Evolutionary conservation across 2,888 invertebrate species (phyloP), one percentile per base, ranked within the genome.

Genomic region (Thysanoteuthis rhombus): DNA sequence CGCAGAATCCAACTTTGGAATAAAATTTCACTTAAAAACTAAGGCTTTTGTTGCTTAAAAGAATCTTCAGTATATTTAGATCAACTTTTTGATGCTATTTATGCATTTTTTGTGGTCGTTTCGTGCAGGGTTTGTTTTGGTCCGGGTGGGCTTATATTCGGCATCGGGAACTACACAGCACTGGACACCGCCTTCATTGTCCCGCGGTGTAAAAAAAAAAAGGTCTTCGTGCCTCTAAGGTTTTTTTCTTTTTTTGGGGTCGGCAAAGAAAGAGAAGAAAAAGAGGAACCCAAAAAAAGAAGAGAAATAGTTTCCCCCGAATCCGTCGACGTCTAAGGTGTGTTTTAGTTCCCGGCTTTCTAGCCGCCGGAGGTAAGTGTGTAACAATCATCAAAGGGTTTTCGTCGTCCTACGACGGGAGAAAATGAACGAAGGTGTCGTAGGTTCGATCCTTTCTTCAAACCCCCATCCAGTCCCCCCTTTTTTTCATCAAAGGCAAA

Each of bases 131-230:
- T 75, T 75, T 4, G n/a, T 75, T 75, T 75, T 75, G 36, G 75
- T 36, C 75, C 75, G 75, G 75, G 75, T 19, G n/a, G 45, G 39
- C n/a, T 42, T 36, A 2, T 91, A 45, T 92, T 45, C 45, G 19
- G 28, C 10, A 92, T 32, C 19, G 28, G 92, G 92, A 38, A 92
- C 92, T 10, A 42, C 42, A n/a, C 42, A 42, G n/a, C 36, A 45
- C 45, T 45, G 45, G 25, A 92, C 92, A 92, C 92, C 92, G 92
- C 92, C 92, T 92, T 92, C 92, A 92, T 92, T 92, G 92, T 92
- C 92, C 92, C 92, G 92, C 92, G 92, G 92, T 92, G 42, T 40
- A 45, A 92, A 92, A 92, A 92, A 92, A 75, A 75, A 75, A 75
- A 92, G 45, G 42, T 91, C 39, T 92, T 45, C 45, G 92, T 92